phyloP scores from a whole-genome alignment of 64 coral and sea anemone genomes.

The Montipora sp. region DNA sequence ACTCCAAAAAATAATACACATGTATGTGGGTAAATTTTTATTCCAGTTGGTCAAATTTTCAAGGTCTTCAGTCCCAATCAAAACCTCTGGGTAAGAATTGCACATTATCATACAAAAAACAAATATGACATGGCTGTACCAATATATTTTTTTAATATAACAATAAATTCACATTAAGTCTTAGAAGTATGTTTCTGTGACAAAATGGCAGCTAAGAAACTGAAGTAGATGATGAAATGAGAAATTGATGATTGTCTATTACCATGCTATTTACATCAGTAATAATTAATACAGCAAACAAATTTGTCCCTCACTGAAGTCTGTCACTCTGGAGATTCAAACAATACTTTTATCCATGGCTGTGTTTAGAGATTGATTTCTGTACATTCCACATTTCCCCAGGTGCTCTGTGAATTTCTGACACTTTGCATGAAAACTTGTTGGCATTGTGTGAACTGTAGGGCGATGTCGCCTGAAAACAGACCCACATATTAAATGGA shows the following conservation, averaged over 20 bases:
- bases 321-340: conserved; percentile 8
- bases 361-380: conserved; percentile 96
- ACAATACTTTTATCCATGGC: conserved; percentile 96
- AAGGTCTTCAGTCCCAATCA: no score
- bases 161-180: no score
- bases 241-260: no score
- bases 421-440: conserved; percentile 95
- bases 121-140: no score
- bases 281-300: neutral
- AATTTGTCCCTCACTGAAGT: neutral
- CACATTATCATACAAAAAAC: no score
- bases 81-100: no score
- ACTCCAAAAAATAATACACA: no score
- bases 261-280: no score
- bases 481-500: neutral
- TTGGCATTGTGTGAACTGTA: conserved; percentile 99
- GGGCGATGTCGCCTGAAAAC: conserved; percentile 77
- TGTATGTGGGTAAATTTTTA: no score
- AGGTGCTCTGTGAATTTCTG: conserved; percentile 97
- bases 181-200: neutral
- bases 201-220: neutral
- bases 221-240: neutral
- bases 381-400: conserved; percentile 98
- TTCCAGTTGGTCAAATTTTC: no score
- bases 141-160: no score